phyloP scores from a whole-genome alignment of 2,113 vertebrate genomes.

The Chelonoidis abingdonii region DNA sequence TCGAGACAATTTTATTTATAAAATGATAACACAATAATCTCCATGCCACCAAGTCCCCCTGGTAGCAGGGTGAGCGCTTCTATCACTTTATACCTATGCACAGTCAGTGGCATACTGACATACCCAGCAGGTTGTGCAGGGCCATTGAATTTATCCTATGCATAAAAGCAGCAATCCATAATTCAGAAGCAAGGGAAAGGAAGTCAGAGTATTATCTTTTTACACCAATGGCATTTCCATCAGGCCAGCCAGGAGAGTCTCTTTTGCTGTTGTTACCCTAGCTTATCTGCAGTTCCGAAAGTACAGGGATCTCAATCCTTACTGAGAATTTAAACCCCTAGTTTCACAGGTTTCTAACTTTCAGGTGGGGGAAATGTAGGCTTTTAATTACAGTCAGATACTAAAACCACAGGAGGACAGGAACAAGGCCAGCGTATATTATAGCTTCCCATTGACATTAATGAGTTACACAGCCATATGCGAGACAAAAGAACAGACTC shows the following conservation, averaged over 20 bases:
- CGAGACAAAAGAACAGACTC: not conserved
- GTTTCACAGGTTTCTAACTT: not conserved
- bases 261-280: not conserved
- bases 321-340: not conserved
- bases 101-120: not conserved
- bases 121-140: not conserved
- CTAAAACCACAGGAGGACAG: not conserved
- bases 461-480: not conserved
- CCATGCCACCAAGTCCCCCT: not conserved
- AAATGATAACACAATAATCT: conserved; percentile 52
- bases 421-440: rapidly evolving
- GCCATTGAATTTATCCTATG: conserved; percentile 10
- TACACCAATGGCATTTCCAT: not conserved
- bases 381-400: not conserved
- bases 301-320: not conserved
- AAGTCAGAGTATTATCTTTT: not conserved
- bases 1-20: conserved; percentile 55
- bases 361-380: not conserved
- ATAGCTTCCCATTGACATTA: rapidly evolving
- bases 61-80: not conserved
- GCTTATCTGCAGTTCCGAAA: rapidly evolving
- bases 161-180: conserved; percentile 22
- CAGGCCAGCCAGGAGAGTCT: not conserved
- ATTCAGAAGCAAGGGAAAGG: conserved; percentile 47
- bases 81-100: not conserved